Evolutionary conservation across 2,888 invertebrate species (phyloP).

Genomic region (Acronicta aceris): DNA sequence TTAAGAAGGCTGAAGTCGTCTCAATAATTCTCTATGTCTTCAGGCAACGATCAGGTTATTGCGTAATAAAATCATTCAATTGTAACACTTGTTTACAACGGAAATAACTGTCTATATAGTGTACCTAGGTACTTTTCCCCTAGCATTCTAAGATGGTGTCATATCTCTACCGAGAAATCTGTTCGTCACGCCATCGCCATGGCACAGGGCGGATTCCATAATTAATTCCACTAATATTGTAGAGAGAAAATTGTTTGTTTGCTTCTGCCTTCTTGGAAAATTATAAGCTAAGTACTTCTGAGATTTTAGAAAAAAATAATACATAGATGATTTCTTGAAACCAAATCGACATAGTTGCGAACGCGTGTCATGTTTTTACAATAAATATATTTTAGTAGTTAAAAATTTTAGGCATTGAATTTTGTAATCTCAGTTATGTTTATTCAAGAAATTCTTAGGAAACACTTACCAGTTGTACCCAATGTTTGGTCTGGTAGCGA

Average conservation of each 20-base stretch:
- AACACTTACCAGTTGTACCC: slow-evolving; percentile 44
- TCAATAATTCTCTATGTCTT: slow-evolving; percentile 2
- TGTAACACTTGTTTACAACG: slow-evolving; percentile 30
- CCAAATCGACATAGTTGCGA: slow-evolving; percentile 31
- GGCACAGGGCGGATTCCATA: slow-evolving; percentile 30
- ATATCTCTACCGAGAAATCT: slow-evolving; percentile 50
- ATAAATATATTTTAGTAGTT: slow-evolving; percentile 28
- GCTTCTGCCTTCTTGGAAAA: slow-evolving; percentile 40
- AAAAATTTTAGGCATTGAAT: slow-evolving; percentile 33
- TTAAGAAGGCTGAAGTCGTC: neutral
- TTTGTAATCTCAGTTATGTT: slow-evolving; percentile 41
- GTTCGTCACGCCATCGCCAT: slow-evolving; percentile 48
- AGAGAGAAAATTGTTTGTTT: slow-evolving; percentile 42
- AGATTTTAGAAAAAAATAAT: slow-evolving; percentile 34
- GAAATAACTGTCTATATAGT: slow-evolving; percentile 28
- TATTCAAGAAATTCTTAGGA: slow-evolving; percentile 48
- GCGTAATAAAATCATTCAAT: slow-evolving; percentile 6
- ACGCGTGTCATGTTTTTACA: slow-evolving; percentile 33
- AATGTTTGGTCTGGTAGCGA: slow-evolving; percentile 53
- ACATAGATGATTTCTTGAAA: slow-evolving; percentile 38
- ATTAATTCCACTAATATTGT: slow-evolving; percentile 48
- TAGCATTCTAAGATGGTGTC: slow-evolving; percentile 31
- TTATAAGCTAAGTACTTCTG: slow-evolving; percentile 27
- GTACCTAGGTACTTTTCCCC: slow-evolving; percentile 41
- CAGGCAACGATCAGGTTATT: neutral